Evolutionary conservation across 2,888 invertebrate genomes (phyloP).

Genomic region (Euplagia quadripunctaria): DNA sequence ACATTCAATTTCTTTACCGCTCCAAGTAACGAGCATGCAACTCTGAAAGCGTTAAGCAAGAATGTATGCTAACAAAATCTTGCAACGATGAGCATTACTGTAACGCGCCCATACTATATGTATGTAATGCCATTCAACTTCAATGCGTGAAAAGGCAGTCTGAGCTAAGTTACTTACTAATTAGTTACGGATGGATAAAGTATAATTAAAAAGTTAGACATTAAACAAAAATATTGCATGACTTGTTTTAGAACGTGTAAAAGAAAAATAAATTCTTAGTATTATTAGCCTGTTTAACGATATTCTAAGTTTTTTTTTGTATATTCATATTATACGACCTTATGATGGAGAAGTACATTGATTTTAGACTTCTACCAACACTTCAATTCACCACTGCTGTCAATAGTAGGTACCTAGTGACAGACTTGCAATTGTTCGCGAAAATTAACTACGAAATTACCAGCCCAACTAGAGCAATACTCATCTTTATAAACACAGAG

Average conservation of each 20-base stretch:
- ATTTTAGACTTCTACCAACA: neutral
- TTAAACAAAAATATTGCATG: slow-evolving; percentile 8
- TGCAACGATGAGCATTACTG: slow-evolving; percentile 61
- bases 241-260: neutral
- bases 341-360: neutral
- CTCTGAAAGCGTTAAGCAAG: slow-evolving; percentile 76
- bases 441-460: neutral
- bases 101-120: slow-evolving; percentile 59
- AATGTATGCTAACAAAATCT: slow-evolving; percentile 68
- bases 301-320: neutral
- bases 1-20: slow-evolving; percentile 71
- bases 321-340: neutral
- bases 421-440: neutral
- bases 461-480: neutral
- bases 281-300: neutral
- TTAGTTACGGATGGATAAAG: slow-evolving; percentile 56
- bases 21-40: slow-evolving; percentile 67
- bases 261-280: neutral
- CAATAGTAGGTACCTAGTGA: neutral
- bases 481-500: neutral
- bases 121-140: slow-evolving; percentile 61
- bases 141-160: slow-evolving; percentile 65
- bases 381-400: neutral
- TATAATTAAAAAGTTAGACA: slow-evolving; percentile 35
- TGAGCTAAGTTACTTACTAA: slow-evolving; percentile 63